phyloP scores from a whole-genome alignment of 2,888 invertebrate genomes.

The Plutella xylostella region DNA sequence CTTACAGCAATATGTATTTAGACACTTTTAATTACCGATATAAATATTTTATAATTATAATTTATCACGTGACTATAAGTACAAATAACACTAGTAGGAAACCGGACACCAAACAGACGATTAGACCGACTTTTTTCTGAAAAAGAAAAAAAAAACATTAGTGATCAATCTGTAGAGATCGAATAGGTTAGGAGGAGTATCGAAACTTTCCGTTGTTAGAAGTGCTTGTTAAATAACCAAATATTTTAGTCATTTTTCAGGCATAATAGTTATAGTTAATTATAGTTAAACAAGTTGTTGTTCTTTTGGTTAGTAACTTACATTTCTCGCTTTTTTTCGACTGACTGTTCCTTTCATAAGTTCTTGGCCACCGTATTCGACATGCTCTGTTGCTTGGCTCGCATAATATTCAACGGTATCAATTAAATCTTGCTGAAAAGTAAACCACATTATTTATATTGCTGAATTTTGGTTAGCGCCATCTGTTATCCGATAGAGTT shows the following conservation, averaged over 20 bases:
- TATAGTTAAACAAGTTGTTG: no score
- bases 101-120: conserved; percentile 43
- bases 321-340: conserved; percentile 62
- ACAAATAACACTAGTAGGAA: conserved; percentile 46
- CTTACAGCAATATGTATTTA: no score
- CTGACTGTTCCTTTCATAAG: conserved; percentile 62
- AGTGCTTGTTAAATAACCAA: no score
- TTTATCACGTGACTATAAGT: conserved; percentile 35
- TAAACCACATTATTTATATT: not conserved
- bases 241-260: no score
- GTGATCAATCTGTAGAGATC: not conserved
- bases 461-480: not conserved
- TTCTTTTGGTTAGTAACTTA: conserved; percentile 27
- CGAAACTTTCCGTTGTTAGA: no score
- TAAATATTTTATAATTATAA: no score
- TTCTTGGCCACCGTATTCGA: conserved; percentile 66
- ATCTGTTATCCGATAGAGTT: no score
- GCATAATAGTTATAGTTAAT: no score
- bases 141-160: conserved; percentile 18
- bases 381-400: conserved; percentile 68
- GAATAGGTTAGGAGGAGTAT: no score
- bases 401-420: conserved; percentile 77
- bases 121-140: conserved; percentile 50
- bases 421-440: conserved; percentile 72
- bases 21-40: no score